Evolutionary conservation across 2,113 vertebrate genomes (phyloP).

Genomic region (Carassius auratus): DNA sequence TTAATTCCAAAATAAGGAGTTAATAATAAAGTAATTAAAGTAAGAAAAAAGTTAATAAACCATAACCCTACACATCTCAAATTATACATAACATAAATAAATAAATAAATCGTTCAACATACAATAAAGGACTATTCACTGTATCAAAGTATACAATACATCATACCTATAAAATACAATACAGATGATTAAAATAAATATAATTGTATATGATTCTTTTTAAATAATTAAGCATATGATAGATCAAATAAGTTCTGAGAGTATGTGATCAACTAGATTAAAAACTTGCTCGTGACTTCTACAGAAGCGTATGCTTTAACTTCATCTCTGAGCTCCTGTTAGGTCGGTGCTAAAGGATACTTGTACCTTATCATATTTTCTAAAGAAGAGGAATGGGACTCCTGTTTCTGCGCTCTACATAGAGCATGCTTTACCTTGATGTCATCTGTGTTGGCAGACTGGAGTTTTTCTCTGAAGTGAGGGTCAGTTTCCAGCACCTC

Average conservation of each 20-base stretch:
- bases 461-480: constrained; percentile 91
- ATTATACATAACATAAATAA: too few species aligned
- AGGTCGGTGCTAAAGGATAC: not conserved
- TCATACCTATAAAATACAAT: not conserved
- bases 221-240: too few species aligned
- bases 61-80: too few species aligned
- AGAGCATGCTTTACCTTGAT: constrained; percentile 79
- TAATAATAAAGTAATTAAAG: too few species aligned
- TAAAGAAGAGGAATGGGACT: not conserved
- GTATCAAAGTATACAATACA: not conserved
- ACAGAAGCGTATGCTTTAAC: not conserved
- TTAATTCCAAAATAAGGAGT: too few species aligned
- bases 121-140: too few species aligned
- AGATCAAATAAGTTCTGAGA: not conserved
- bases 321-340: not conserved
- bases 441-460: constrained; percentile 87
- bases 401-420: too few species aligned
- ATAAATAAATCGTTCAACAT: too few species aligned
- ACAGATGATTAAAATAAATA: not conserved
- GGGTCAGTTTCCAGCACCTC: constrained; percentile 89
- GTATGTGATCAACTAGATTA: not conserved
- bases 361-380: not conserved
- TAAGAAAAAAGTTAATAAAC: too few species aligned
- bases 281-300: not conserved
- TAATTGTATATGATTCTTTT: too few species aligned